A percentile compares a stretch with the other conserved stretches of the same genome.
These are phyloP conservation scores for Henricia sp. DNA, from an alignment of 53 echinoderm and acorn worm species.

Conservation along the genomic window DNA sequence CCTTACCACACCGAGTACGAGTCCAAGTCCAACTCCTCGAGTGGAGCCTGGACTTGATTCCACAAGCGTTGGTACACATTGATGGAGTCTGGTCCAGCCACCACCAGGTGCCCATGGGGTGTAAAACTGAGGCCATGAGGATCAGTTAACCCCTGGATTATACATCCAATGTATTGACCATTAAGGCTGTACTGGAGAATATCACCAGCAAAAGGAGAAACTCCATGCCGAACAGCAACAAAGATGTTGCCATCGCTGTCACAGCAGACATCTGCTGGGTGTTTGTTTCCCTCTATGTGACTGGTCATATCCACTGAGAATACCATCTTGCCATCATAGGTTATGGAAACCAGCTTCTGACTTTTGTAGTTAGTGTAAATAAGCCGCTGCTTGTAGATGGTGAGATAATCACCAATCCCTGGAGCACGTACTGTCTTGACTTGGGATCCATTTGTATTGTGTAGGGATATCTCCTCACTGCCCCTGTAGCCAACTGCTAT, in stretches of 20 bases:
- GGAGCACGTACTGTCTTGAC: constrained; percentile 21
- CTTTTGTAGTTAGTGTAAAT: constrained; percentile 5
- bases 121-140: too few species aligned
- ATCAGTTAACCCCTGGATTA: too few species aligned
- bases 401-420: constrained; percentile 19
- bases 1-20: too few species aligned
- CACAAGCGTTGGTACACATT: too few species aligned
- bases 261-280: constrained; percentile 24
- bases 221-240: too few species aligned
- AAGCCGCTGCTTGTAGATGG: constrained; percentile 4
- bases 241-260: constrained; percentile 25
- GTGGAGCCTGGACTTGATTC: too few species aligned
- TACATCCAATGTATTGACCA: too few species aligned
- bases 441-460: constrained; percentile 18
- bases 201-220: too few species aligned
- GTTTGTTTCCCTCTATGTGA: neutral
- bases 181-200: too few species aligned
- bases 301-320: constrained; percentile 22
- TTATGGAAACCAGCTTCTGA: neutral
- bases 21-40: too few species aligned
- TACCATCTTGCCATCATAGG: neutral
- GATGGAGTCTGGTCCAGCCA: too few species aligned
- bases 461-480: constrained; percentile 12
- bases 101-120: too few species aligned
- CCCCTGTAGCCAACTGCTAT: constrained; percentile 32